These are phyloP conservation scores for Porites evermanni DNA, from an alignment of 92 coral and sea anemone genomes.

Conservation along the genomic window DNA sequence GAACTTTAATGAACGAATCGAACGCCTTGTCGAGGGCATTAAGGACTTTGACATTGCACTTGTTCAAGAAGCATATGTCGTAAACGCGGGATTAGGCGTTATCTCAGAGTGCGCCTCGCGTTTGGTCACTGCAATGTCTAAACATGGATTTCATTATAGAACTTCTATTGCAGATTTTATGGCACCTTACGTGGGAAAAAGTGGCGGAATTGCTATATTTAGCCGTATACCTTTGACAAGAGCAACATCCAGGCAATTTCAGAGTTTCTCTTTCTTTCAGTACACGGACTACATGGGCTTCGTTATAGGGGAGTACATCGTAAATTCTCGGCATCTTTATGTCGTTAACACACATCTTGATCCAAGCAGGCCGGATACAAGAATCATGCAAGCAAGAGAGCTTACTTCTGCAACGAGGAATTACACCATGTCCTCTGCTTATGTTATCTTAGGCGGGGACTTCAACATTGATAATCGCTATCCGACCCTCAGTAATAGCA, in stretches of 20 bases:
- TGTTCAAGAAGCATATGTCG: constrained; percentile 77
- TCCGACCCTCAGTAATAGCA: constrained; percentile 11
- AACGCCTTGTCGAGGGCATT: constrained; percentile 71
- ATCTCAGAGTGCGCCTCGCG: constrained; percentile 63
- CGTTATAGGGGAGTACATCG: constrained; percentile 56
- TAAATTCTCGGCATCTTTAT: constrained; percentile 34
- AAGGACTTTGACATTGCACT: constrained; percentile 66
- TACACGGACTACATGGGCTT: constrained; percentile 71
- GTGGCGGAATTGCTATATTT: constrained; percentile 73
- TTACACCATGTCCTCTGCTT: constrained; percentile 32
- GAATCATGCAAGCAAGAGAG: constrained; percentile 65
- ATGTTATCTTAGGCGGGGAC: constrained; percentile 79
- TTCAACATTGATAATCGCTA: constrained; percentile 70
- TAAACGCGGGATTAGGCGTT: constrained; percentile 67
- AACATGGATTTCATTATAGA: constrained; percentile 69
- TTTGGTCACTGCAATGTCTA: constrained; percentile 61
- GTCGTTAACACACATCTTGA: constrained; percentile 78
- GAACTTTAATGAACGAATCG: constrained; percentile 58
- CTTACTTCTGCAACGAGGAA: constrained; percentile 32
- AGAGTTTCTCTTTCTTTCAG: constrained; percentile 40
- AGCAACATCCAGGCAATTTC: constrained; percentile 46
- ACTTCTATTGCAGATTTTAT: constrained; percentile 57
- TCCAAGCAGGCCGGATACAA: constrained; percentile 47
- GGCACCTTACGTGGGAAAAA: constrained; percentile 69
- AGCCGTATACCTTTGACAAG: constrained; percentile 69